Evolutionary conservation across 2,888 invertebrate species (phyloP), one percentile per base, ranked within the genome.

Genomic region (Odontomyia ornata): DNA sequence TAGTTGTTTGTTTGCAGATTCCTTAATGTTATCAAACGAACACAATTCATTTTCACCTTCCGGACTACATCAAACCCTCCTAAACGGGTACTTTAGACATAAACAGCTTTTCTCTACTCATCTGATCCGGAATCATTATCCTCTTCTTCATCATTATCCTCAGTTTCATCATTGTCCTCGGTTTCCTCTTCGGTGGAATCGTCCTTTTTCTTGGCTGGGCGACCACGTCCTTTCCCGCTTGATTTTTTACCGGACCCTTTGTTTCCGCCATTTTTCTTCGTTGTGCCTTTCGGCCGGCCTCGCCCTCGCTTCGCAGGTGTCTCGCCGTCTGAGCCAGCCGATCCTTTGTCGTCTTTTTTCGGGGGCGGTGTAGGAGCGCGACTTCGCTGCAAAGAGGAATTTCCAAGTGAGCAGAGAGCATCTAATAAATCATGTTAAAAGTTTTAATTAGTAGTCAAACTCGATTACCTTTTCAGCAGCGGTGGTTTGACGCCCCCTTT

Each of bases 201-300:
- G 9, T 81, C 81, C 79, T 82, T 82, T 72, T 81, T 81, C 65
- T 80, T 81, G 9, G 80, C 77, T 23, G 80, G 80, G 57, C 80
- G 79, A 9, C 81, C 81, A 46, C 81, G 81, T 64, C 80, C 80
- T 72, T 80, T 81, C 25, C 36, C 77, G 36, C 75, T 80, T 57
- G 79, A 76, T 67, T 81, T 81, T 27, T 80, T 80, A 65, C 46
- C 5, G 13, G 78, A 57, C 76, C 77, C 80, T 5, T 76, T 57
- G 56, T 79, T 81, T 13, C 80, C 81, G 86, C 85, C 77, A 85
- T 85, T 80, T 84, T 88, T 89, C 84, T 89, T 89, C 84, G 89
- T 89, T 27, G 89, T 86, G 47, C 89, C 89, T 81, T 89, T 89
- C 27, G 89, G 89, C 80, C 89, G 86, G 80, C 89, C 89, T 82